Conservation (phyloP, 2,888 invertebrate genomes). For the Caenorhabditis becei region DNA sequence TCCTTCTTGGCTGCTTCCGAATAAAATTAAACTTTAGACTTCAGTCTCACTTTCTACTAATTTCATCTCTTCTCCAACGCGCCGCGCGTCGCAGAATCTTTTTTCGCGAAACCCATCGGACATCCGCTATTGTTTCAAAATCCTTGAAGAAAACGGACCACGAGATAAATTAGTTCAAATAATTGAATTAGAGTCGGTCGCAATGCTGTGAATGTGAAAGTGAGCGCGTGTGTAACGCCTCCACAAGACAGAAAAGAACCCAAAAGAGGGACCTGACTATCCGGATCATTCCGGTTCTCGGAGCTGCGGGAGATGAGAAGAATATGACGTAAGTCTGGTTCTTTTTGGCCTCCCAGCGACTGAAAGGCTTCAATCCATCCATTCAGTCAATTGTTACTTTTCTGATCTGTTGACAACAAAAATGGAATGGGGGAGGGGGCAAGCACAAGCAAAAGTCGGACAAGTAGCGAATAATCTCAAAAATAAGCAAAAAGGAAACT, state of each 20-base stretch:
- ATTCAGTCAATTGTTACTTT: background rate
- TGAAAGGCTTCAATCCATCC: background rate
- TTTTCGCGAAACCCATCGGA: slow-evolving; percentile 12
- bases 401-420: background rate
- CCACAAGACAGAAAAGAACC: background rate
- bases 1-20: slow-evolving; percentile 27
- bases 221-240: slow-evolving; percentile 29
- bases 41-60: slow-evolving; percentile 41
- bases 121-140: slow-evolving; percentile 27
- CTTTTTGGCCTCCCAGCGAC: background rate
- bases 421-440: background rate
- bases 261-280: slow-evolving; percentile 28
- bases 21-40: slow-evolving; percentile 62
- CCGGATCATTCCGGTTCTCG: slow-evolving; percentile 9
- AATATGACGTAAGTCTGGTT: background rate
- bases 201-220: slow-evolving; percentile 35
- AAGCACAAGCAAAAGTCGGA: background rate
- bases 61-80: slow-evolving; percentile 4
- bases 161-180: slow-evolving; percentile 55
- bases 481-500: background rate
- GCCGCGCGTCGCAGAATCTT: slow-evolving; percentile 12
- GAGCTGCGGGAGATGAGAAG: background rate
- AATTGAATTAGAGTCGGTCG: slow-evolving; percentile 46
- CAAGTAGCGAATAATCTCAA: background rate
- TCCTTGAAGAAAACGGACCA: slow-evolving; percentile 31